These are phyloP conservation scores for Notospermus geniculatus DNA, from an alignment of 1,140 invertebrate species.

Conservation along the genomic window DNA sequence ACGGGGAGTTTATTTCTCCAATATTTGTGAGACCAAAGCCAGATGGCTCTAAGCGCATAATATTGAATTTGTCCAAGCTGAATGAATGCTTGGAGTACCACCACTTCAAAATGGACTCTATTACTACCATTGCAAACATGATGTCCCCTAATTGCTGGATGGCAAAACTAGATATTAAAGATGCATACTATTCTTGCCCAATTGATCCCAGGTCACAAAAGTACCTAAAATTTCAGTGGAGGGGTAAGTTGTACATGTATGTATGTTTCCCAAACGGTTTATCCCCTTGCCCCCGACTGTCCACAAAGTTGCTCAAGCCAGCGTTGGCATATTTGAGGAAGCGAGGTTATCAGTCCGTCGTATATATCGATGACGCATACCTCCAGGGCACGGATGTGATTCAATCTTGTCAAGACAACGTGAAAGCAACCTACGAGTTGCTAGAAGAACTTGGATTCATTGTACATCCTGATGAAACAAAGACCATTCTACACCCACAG, in stretches of 20 bases:
- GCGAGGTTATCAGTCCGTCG: slow-evolving; percentile 1
- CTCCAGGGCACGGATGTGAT: neutral
- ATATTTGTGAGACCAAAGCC: slow-evolving; percentile 29
- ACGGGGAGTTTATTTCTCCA: slow-evolving; percentile 23
- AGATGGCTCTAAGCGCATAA: slow-evolving; percentile 26
- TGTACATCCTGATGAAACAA: neutral
- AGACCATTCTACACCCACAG: too few species aligned
- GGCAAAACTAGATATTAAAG: slow-evolving; percentile 26
- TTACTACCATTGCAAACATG: slow-evolving; percentile 20
- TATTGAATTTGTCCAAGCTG: slow-evolving; percentile 28
- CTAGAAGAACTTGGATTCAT: neutral
- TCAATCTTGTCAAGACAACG: neutral
- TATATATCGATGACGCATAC: slow-evolving; percentile 15
- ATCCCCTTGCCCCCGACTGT: slow-evolving; percentile 12
- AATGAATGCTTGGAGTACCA: slow-evolving; percentile 26
- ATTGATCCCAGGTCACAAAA: slow-evolving; percentile 17
- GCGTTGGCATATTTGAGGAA: slow-evolving; percentile 14
- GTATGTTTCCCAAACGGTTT: slow-evolving; percentile 28
- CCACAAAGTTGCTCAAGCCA: slow-evolving; percentile 22
- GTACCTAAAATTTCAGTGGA: slow-evolving; percentile 24
- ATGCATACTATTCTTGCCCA: slow-evolving; percentile 25
- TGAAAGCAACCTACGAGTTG: neutral
- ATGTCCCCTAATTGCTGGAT: slow-evolving; percentile 25
- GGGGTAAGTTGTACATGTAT: slow-evolving; percentile 17
- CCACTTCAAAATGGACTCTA: slow-evolving; percentile 36